A percentile compares a stretch with the other conserved stretches of the same genome.
Evolutionary conservation across 1,140 invertebrate genomes (phyloP).

Genomic region (Melanaphis sacchari): DNA sequence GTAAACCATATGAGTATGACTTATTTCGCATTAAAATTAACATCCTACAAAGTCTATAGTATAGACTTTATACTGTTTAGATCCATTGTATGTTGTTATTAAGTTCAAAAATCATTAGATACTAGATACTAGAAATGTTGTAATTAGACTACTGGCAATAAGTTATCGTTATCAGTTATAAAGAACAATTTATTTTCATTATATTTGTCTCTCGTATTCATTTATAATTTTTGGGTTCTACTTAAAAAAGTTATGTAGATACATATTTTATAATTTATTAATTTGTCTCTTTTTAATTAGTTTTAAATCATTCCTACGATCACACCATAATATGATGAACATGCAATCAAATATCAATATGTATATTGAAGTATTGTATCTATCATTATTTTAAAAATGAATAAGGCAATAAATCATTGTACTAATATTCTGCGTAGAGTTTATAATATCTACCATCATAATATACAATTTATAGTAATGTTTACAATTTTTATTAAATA

Average conservation of each 20-base stretch:
- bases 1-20: too few relatives aligned
- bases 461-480: background rate
- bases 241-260: background rate
- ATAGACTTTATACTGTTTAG: too few relatives aligned
- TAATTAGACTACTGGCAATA: too few relatives aligned
- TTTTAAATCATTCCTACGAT: background rate
- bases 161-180: too few relatives aligned
- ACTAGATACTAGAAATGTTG: too few relatives aligned
- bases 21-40: too few relatives aligned
- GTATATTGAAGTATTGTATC: background rate
- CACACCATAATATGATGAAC: background rate
- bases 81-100: too few relatives aligned
- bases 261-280: background rate
- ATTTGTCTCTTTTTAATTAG: background rate
- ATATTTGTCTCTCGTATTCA: background rate
- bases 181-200: too few relatives aligned
- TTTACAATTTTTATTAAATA: background rate
- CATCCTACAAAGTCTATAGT: too few relatives aligned
- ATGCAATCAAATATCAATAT: background rate
- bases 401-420: background rate
- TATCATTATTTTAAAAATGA: background rate
- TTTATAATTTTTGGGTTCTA: background rate
- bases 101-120: too few relatives aligned
- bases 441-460: background rate
- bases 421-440: background rate